Percentiles rank a stretch among this genome's conserved stretches.
phyloP scores from a whole-genome alignment of 2,797 vertebrate genomes.

The Adelosebastes latens region DNA sequence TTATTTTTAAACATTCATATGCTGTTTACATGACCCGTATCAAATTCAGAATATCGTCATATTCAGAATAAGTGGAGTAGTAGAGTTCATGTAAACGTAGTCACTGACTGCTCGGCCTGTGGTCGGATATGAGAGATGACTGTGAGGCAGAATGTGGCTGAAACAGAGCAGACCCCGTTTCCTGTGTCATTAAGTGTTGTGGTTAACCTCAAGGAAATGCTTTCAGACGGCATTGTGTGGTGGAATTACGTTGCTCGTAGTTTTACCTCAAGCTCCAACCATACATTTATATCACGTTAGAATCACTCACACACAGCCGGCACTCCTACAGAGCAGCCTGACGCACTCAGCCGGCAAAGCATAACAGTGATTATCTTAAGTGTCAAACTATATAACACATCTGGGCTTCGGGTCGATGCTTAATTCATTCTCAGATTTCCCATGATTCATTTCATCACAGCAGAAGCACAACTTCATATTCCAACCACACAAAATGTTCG shows the following conservation, averaged over 20 bases:
- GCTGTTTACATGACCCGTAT: no score
- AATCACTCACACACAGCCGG: not conserved
- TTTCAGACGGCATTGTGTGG: constrained; percentile 3
- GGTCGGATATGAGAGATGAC: not conserved
- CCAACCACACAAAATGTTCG: not conserved
- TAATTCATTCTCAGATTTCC: not conserved
- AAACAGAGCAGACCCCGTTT: constrained; percentile 16
- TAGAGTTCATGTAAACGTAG: not conserved
- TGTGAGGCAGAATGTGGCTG: not conserved
- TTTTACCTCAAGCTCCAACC: not conserved
- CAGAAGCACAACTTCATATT: not conserved
- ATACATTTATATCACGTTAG: not conserved
- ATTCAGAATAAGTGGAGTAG: no score
- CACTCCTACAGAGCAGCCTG: not conserved
- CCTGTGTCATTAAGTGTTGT: constrained; percentile 10
- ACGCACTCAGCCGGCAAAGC: not conserved
- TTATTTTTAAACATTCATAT: no score
- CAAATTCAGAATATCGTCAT: no score
- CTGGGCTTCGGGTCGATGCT: not conserved
- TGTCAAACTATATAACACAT: not conserved
- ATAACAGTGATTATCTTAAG: constrained; percentile 5
- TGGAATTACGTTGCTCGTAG: constrained; percentile 1
- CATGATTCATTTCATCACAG: not conserved
- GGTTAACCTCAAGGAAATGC: constrained; percentile 18
- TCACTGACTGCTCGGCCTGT: not conserved